Evolutionary conservation across 2,797 vertebrate genomes (phyloP), one percentile per base, ranked within the genome.

Genomic region (Phoebastria nigripes): DNA sequence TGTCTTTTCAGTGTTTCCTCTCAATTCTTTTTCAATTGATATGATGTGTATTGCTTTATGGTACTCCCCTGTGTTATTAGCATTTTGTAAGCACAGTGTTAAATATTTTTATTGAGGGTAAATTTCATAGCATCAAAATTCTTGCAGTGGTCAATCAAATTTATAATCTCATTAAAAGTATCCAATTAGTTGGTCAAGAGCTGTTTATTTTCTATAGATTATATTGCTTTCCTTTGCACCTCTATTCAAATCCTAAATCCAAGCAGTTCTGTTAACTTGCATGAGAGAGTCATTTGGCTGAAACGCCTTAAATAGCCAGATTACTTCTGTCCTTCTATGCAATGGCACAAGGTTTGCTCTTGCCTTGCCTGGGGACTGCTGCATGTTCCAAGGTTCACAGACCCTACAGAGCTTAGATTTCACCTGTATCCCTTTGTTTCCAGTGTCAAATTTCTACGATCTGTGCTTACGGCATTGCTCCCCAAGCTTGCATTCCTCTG

Each of bases 391-490:
- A 44, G 74, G 69, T 37, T 84, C 62, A 41, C 47, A 62, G 17
- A 51, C 31, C 17, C 39, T 55, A 2, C 25, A 47, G 54, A 39
- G 35, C 10, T 80, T 62, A 41, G 35, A 41, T 91, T 94, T 83
- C 61, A 35, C 56, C 44, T 41, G 10, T 29, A 70, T 8, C 54
- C n/a, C 22, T 89, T 82, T 66, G 46, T 59, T 91, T 77, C 63
- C 70, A 61, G 33, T 16, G 20, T 84, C 37, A 33, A 1, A 35
- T 72, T 62, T 41, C 47, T 85, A 6, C 0, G 0, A 6, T 37
- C 35, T 39, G 5, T 56, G 24, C 28, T 37, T 76, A 26, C 0
- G 0, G 41, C 39, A 3, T 5, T 21, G 44, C 20, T 77, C 33
- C 37, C 80, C 11, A 18, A 76, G 71, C 18, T 49, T 61, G n/a